Conservation (phyloP, 2,888 invertebrate species). For the Cerastis leucographa region DNA sequence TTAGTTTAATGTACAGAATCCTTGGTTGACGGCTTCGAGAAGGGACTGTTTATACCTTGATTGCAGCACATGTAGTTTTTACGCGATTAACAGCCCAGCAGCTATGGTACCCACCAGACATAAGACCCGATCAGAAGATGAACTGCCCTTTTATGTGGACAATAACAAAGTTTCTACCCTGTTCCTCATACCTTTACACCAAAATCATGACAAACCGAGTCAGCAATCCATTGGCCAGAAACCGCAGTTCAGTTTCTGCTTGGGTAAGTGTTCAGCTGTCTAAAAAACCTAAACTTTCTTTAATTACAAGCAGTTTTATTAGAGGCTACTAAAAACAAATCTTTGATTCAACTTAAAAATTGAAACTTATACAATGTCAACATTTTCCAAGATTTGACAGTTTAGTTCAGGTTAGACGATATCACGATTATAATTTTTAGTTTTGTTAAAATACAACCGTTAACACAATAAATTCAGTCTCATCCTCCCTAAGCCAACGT, state of each 20-base stretch:
- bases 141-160: not conserved
- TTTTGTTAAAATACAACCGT: not conserved
- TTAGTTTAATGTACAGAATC: too few relatives aligned
- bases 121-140: not conserved
- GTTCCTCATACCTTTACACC: not conserved
- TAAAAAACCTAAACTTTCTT: not conserved
- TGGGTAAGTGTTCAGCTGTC: not conserved
- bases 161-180: not conserved
- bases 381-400: not conserved
- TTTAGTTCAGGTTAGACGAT: not conserved
- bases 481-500: constrained; percentile 56
- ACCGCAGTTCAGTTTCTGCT: not conserved
- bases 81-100: not conserved
- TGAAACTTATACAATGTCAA: not conserved
- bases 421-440: not conserved
- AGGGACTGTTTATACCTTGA: too few relatives aligned
- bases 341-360: not conserved
- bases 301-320: not conserved
- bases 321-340: not conserved
- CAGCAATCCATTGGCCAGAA: not conserved
- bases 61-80: not conserved
- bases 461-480: constrained; percentile 4
- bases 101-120: not conserved
- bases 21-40: too few relatives aligned
- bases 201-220: not conserved